phyloP scores from a whole-genome alignment of 2,113 vertebrate species.

The Camelus dromedarius region DNA sequence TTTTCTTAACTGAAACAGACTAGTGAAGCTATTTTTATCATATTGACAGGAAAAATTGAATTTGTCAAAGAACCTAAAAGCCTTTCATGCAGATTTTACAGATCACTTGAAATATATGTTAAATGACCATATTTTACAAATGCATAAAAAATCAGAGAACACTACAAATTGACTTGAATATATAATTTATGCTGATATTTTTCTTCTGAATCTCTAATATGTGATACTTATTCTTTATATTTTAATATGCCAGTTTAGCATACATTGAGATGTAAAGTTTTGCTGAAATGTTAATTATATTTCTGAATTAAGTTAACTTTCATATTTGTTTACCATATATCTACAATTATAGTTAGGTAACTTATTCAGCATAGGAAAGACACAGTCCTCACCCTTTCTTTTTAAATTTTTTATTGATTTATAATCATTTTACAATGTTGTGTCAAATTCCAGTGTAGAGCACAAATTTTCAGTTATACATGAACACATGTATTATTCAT shows the following conservation, averaged over 20 bases:
- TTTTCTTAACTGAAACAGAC: not conserved
- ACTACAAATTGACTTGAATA: not conserved
- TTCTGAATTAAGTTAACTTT: not conserved
- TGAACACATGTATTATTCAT: no score
- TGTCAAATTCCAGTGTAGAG: no score
- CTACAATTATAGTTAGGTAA: not conserved
- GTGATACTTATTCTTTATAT: not conserved
- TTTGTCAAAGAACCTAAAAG: not conserved
- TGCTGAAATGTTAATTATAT: not conserved
- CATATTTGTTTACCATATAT: not conserved
- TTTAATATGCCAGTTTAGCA: not conserved
- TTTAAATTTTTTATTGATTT: no score
- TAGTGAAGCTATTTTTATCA: not conserved
- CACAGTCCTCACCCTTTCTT: not conserved
- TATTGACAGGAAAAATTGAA: not conserved
- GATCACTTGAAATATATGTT: not conserved
- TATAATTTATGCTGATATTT: not conserved
- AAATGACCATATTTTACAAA: conserved; percentile 13
- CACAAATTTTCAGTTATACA: no score
- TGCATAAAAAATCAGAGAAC: not conserved
- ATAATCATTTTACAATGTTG: no score
- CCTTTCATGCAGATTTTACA: not conserved
- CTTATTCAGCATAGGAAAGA: not conserved
- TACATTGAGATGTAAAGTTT: not conserved
- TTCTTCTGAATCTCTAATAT: conserved; percentile 17